phyloP scores from a whole-genome alignment of 2,888 invertebrate species.

The Junonia oenone region DNA sequence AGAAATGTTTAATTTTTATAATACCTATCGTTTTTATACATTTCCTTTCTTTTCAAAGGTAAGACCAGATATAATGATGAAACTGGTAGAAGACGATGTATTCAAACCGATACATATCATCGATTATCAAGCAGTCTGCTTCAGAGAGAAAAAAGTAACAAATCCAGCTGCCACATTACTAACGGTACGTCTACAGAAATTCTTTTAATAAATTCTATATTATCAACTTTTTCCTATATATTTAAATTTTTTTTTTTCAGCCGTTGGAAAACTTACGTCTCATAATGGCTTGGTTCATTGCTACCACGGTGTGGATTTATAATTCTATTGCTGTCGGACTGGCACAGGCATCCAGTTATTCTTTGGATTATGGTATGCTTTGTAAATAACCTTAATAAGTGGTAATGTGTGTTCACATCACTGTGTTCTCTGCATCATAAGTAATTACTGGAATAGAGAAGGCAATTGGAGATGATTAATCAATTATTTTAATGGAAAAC shows the following conservation, averaged over 20 bases:
- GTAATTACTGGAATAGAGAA: neutral
- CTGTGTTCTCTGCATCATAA: neutral
- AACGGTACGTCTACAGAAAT: constrained; percentile 65
- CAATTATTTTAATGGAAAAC: constrained; percentile 18
- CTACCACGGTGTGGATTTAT: constrained; percentile 79
- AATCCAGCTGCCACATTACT: constrained; percentile 81
- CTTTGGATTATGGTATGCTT: constrained; percentile 63
- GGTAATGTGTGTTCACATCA: neutral
- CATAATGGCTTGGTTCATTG: constrained; percentile 78
- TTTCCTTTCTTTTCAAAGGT: constrained; percentile 40
- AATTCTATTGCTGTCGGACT: constrained; percentile 73
- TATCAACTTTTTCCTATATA: neutral
- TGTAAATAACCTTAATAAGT: neutral
- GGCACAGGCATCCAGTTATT: constrained; percentile 70
- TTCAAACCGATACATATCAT: constrained; percentile 87
- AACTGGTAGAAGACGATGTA: constrained; percentile 85
- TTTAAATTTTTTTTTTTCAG: constrained; percentile 44
- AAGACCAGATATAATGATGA: constrained; percentile 87
- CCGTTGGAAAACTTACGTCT: constrained; percentile 80
- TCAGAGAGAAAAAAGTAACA: constrained; percentile 82
- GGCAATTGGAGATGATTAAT: neutral
- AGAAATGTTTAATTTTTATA: neutral
- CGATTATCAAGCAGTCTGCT: constrained; percentile 95
- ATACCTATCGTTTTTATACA: neutral
- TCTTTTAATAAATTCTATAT: neutral